These are phyloP conservation scores for Elegia similella DNA, from an alignment of 2,888 invertebrate genomes.

Conservation along the genomic window DNA sequence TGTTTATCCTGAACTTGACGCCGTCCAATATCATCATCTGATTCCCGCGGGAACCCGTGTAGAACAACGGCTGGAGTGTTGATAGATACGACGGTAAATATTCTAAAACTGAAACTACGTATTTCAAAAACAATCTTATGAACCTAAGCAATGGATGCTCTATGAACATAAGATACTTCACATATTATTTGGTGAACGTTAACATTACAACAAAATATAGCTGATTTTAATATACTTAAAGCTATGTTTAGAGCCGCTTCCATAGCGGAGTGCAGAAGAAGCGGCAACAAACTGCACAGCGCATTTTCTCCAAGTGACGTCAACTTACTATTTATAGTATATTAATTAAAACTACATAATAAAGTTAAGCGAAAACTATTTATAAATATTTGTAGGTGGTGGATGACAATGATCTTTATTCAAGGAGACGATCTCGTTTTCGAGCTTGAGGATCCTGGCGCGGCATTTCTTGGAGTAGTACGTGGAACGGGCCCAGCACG, in stretches of 20 bases:
- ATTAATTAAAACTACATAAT: no score
- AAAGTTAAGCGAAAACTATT: background rate
- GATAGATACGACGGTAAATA: background rate
- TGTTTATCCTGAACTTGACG: constrained; percentile 42
- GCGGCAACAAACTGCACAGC: no score
- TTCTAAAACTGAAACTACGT: background rate
- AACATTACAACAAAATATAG: no score
- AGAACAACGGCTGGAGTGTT: constrained; percentile 22
- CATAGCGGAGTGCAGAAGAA: no score
- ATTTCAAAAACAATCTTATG: no score
- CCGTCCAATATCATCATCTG: constrained; percentile 37
- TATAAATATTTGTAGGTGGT: background rate
- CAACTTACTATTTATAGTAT: no score
- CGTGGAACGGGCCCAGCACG: constrained; percentile 21
- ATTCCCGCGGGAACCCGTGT: constrained; percentile 35
- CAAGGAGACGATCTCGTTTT: background rate
- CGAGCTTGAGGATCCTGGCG: constrained; percentile 7
- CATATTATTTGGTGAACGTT: no score
- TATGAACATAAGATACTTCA: no score
- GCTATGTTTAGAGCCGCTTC: no score
- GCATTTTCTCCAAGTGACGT: no score
- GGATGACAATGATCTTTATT: background rate
- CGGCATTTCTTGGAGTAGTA: constrained; percentile 20
- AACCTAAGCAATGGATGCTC: no score
- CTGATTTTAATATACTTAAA: no score